phyloP scores from a whole-genome alignment of 1,140 invertebrate genomes.

The Brachionus asplanchnoidis region DNA sequence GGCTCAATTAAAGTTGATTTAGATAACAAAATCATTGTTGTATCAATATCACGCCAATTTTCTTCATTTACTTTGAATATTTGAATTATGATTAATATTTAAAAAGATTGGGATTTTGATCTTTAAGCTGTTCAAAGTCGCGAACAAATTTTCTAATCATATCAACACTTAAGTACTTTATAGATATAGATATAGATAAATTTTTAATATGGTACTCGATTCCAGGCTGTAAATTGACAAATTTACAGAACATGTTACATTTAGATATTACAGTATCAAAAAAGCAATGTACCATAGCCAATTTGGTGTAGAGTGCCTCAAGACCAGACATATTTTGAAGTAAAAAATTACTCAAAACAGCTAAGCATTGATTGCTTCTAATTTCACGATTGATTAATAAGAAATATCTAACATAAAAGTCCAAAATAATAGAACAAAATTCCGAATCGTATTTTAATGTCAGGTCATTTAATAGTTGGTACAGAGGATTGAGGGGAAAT shows the following conservation, averaged over 20 bases:
- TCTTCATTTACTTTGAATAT: constrained; percentile 8
- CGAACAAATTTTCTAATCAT: too few species aligned
- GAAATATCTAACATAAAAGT: neutral
- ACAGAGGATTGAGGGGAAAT: too few species aligned
- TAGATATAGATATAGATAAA: too few species aligned
- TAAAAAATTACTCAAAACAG: neutral
- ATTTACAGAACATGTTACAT: neutral
- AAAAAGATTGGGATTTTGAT: too few species aligned
- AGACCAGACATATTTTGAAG: neutral
- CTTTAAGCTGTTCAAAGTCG: too few species aligned
- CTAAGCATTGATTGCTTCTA: neutral
- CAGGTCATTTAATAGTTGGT: too few species aligned
- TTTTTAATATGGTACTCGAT: too few species aligned
- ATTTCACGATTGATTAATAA: neutral
- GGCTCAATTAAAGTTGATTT: constrained; percentile 10
- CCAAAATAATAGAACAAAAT: too few species aligned
- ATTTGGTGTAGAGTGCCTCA: neutral
- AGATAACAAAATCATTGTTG: neutral
- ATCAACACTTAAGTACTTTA: too few species aligned
- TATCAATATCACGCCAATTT: constrained; percentile 12
- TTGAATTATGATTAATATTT: too few species aligned
- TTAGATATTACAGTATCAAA: neutral
- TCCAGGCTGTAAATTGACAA: too few species aligned
- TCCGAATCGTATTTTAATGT: too few species aligned
- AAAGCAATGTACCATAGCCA: neutral